These are phyloP conservation scores for Barypeithes pellucidus DNA, from an alignment of 2,888 invertebrate genomes.

Conservation along the genomic window DNA sequence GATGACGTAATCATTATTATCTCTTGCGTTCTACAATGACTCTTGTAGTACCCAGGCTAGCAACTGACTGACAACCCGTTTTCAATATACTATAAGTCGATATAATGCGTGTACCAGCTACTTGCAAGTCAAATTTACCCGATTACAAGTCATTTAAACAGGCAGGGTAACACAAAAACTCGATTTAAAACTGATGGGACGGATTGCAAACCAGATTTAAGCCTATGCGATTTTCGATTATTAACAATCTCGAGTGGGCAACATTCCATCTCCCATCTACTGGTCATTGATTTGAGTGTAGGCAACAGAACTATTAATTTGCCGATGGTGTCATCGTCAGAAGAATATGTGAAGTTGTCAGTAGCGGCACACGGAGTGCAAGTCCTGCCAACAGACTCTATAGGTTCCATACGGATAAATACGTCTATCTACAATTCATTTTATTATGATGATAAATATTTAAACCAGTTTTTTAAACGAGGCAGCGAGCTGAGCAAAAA, in stretches of 20 bases:
- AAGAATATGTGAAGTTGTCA: neutral
- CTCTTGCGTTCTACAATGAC: no score
- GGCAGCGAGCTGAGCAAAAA: neutral
- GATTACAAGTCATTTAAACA: neutral
- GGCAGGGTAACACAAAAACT: neutral
- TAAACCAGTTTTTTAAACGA: neutral
- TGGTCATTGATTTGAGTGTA: conserved; percentile 34
- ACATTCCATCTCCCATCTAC: conserved; percentile 37
- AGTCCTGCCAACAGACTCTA: neutral
- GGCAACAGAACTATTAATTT: conserved; percentile 36
- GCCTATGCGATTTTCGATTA: conserved; percentile 42
- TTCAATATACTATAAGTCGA: neutral
- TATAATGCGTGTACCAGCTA: neutral
- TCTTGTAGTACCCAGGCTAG: neutral
- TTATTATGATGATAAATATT: no score
- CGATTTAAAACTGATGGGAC: conserved; percentile 4
- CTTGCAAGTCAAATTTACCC: conserved; percentile 6
- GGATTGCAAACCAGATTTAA: conserved; percentile 43
- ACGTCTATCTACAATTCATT: no score
- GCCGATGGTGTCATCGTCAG: neutral
- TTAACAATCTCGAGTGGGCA: conserved; percentile 25
- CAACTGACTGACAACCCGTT: no score
- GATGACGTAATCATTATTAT: no score
- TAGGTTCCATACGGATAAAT: no score
- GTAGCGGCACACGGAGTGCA: neutral